Base-by-base conservation (phyloP, 1,140 invertebrate genomes). In the Dufourea novaeangliae region DNA sequence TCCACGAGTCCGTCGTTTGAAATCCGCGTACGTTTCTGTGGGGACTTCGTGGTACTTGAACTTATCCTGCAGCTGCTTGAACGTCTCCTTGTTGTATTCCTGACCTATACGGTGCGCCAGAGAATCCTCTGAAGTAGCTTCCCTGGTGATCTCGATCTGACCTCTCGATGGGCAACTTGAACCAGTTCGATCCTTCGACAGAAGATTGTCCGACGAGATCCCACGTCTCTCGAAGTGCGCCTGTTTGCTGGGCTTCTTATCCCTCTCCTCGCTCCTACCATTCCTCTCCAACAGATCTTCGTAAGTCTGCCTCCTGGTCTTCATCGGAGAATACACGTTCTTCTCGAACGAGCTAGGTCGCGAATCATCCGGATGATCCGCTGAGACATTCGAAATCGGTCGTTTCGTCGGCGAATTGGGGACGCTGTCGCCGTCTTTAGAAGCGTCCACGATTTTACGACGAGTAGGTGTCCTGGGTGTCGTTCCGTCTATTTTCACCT, bases 181-280 rank as follows among this genome's bases (percentile, higher is more conserved):
- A n/a, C 46, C 14, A 27, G 54, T n/a, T 32, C 70, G 66, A 46
- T 85, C 75, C 29, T 63, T 84, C 25, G 82, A 69, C 32, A 84
- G 74, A 12, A 91, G 79, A 82, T 91, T 91, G 41, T 92, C 91
- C 11, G 89, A 90, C 0, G 91, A 92, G 2, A 88, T 88, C 3
- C 87, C 88, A 6, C 86, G 85, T 54, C 84, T 88, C 57, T 91
- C 88, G 27, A 91, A 89, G 25, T 83, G 79, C 1, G 82, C 52
- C 20, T 69, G 57, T 8, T 74, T 81, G 8, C 29, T 59, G 12
- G 61, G 34, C 54, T 50, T 61, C 8, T 0, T 0, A 1, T 62
- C 56, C 5, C 66, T 71, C 1, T 75, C 78, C 20, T 86, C 84
- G 10, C 79, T 77, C 11, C 81, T 88, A 1, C 34, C 81, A n/a